Conservation (phyloP, 2,888 invertebrate species). For the Agrochola lychnidis region DNA sequence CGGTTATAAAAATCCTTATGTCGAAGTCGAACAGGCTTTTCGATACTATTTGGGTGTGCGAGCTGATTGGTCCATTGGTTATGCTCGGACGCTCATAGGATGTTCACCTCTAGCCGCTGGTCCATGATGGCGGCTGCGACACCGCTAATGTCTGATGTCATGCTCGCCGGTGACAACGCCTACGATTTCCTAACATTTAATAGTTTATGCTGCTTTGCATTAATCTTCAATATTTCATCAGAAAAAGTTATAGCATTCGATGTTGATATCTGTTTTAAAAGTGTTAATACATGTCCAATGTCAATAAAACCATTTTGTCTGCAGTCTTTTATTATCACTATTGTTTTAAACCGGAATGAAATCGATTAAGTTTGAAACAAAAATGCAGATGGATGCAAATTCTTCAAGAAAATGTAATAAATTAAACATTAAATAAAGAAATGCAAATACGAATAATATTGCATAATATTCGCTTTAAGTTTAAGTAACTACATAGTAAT, state of each 20-base stretch:
- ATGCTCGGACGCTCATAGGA: conserved; percentile 80
- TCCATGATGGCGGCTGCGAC: conserved; percentile 66
- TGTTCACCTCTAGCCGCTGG: conserved; percentile 81
- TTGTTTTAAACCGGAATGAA: conserved; percentile 18
- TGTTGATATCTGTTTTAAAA: conserved; percentile 22
- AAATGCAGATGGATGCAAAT: not conserved
- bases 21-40: conserved; percentile 77
- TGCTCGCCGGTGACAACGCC: conserved; percentile 73
- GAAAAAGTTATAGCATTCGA: conserved; percentile 15
- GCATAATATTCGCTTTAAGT: not conserved
- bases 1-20: conserved; percentile 70
- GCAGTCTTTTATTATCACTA: not conserved
- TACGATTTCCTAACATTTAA: conserved; percentile 59
- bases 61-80: conserved; percentile 79
- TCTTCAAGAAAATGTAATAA: not conserved
- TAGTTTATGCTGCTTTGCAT: conserved; percentile 60
- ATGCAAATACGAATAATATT: not conserved
- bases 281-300: not conserved
- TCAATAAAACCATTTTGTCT: conserved; percentile 5
- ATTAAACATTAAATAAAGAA: not conserved
- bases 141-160: conserved; percentile 82
- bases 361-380: not conserved
- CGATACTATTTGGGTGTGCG: conserved; percentile 77
- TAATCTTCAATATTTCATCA: conserved; percentile 48
- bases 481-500: not conserved